These are phyloP conservation scores for Benthosema pterotum DNA, from an alignment of 2,797 vertebrate species.

Conservation along the genomic window DNA sequence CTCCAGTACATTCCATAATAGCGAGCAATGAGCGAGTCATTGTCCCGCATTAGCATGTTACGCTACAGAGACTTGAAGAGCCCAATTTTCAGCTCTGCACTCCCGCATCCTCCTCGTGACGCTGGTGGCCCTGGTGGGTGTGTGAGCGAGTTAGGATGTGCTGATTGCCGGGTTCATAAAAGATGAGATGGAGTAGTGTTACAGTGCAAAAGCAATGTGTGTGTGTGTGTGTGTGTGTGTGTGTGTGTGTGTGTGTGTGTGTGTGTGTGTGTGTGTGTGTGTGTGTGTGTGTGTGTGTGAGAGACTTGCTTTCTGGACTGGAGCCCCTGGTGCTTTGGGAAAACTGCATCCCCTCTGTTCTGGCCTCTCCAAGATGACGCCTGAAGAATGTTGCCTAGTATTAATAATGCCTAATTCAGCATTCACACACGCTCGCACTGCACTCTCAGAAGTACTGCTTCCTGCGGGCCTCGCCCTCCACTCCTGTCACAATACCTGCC, in stretches of 20 bases:
- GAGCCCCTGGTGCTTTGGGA: slow-evolving; percentile 42
- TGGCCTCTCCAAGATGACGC: slow-evolving; percentile 8
- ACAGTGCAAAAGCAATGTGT: too few relatives aligned
- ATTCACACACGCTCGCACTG: too few relatives aligned
- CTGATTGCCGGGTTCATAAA: slow-evolving; percentile 66
- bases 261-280: slow-evolving; percentile 48
- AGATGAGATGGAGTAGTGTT: slow-evolving; percentile 61
- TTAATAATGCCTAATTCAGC: too few relatives aligned
- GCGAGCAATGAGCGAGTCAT: slow-evolving; percentile 71
- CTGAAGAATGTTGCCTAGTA: not conserved
- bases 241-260: slow-evolving; percentile 43
- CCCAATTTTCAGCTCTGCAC: slow-evolving; percentile 65
- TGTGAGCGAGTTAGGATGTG: slow-evolving; percentile 47
- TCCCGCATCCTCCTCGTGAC: slow-evolving; percentile 51
- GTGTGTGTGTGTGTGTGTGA: slow-evolving; percentile 48
- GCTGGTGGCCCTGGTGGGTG: slow-evolving; percentile 63
- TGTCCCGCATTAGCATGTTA: slow-evolving; percentile 75
- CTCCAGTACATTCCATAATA: slow-evolving; percentile 56
- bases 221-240: slow-evolving; percentile 46
- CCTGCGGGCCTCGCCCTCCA: too few relatives aligned
- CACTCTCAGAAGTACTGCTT: too few relatives aligned
- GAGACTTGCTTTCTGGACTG: slow-evolving; percentile 51
- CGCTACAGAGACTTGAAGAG: slow-evolving; percentile 69
- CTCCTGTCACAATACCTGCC: too few relatives aligned
- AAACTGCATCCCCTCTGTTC: slow-evolving; percentile 35